Conservation (phyloP, 2,797 vertebrate genomes). For the Saguinus oedipus region DNA sequence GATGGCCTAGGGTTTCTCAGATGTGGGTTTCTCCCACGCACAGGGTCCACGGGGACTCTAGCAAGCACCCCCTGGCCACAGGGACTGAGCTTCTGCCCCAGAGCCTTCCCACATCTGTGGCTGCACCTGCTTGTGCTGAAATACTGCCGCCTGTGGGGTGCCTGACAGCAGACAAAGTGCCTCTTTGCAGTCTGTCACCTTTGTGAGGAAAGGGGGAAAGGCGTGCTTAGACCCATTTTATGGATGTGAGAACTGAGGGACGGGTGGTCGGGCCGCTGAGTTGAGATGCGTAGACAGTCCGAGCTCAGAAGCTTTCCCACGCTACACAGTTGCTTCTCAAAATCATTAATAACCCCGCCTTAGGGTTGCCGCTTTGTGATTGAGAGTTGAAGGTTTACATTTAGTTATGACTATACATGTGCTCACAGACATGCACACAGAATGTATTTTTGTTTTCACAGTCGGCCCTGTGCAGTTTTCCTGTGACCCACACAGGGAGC, state of each 20-base stretch:
- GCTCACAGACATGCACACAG: fast-evolving
- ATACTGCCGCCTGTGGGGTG: fast-evolving
- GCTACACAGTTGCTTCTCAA: fast-evolving
- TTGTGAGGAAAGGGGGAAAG: background rate
- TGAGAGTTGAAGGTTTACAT: no score
- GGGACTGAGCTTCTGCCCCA: background rate
- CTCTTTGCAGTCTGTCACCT: no score
- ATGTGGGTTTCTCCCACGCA: fast-evolving
- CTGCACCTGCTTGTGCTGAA: background rate
- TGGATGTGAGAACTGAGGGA: background rate
- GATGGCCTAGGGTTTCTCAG: background rate
- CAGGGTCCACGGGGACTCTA: fast-evolving
- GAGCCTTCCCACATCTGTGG: background rate
- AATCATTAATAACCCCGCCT: fast-evolving
- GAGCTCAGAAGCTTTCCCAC: background rate
- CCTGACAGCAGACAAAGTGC: background rate
- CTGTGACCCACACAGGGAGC: no score
- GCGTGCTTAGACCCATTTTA: background rate
- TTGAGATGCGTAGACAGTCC: fast-evolving
- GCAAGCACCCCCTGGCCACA: background rate
- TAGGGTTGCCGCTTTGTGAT: fast-evolving
- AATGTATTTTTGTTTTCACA: background rate
- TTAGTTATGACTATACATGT: fast-evolving
- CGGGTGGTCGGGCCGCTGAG: fast-evolving
- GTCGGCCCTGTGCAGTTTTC: background rate